phyloP scores from a whole-genome alignment of 2,797 vertebrate genomes.

The Falco biarmicus region DNA sequence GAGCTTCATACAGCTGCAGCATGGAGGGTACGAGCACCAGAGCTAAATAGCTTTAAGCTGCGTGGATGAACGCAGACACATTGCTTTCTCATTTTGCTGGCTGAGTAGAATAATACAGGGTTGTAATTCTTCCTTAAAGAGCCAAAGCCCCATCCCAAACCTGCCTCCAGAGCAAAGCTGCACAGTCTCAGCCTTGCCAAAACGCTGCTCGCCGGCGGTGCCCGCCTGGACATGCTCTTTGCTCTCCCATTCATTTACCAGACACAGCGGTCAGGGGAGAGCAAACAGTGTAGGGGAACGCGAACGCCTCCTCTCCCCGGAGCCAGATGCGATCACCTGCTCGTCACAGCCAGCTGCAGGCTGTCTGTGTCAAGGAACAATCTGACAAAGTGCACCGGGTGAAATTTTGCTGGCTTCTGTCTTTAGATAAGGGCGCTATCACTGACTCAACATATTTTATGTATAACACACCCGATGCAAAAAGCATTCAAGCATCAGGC shows the following conservation, averaged over 20 bases:
- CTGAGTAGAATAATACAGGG: neutral
- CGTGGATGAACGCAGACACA: neutral
- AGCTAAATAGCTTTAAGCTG: neutral
- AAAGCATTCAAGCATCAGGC: constrained; percentile 96
- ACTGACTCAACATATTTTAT: constrained; percentile 99
- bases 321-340: constrained; percentile 86
- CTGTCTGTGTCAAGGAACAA: constrained; percentile 90
- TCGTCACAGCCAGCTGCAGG: constrained; percentile 86
- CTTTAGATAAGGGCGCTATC: constrained; percentile 97
- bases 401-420: constrained; percentile 90
- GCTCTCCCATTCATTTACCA: neutral
- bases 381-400: constrained; percentile 87
- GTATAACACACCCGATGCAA: constrained; percentile 96
- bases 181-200: neutral
- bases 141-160: neutral
- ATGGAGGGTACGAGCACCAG: neutral
- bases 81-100: neutral
- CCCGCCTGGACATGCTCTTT: neutral
- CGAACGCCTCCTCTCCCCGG: constrained; percentile 76
- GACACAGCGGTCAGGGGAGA: neutral
- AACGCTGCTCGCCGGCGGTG: accelerated
- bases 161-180: neutral
- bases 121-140: neutral
- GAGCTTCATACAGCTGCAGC: accelerated
- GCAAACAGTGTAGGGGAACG: neutral